Evolutionary conservation across 2,797 vertebrate genomes (phyloP).

Genomic region (Sebastes baramenuke): DNA sequence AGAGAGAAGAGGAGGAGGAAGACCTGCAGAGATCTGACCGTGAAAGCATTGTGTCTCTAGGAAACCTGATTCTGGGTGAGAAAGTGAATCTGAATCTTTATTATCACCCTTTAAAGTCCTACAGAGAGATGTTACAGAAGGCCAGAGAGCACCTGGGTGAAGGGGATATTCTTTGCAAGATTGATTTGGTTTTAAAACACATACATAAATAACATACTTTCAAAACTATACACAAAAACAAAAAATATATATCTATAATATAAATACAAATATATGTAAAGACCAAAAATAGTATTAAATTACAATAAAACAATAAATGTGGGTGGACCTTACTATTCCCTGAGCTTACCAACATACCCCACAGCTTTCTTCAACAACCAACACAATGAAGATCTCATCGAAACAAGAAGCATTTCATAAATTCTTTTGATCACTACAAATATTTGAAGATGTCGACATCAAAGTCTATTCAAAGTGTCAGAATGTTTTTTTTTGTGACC

Average conservation of each 20-base stretch:
- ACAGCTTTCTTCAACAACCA: not conserved
- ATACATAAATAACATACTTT: not conserved
- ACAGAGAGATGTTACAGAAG: not conserved
- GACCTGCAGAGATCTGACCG: slow-evolving; percentile 24
- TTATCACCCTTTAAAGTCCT: not conserved
- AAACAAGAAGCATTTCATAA: too few relatives aligned
- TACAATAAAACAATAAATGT: not conserved
- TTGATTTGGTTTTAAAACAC: not conserved
- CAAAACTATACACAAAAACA: not conserved
- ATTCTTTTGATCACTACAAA: not conserved
- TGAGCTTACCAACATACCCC: not conserved
- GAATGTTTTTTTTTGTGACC: not conserved
- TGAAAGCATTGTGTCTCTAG: slow-evolving; percentile 20
- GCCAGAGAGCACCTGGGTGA: not conserved
- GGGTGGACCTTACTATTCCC: not conserved
- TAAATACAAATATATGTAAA: not conserved
- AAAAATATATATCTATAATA: too few relatives aligned
- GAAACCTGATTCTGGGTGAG: slow-evolving; percentile 48
- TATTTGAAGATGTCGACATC: not conserved
- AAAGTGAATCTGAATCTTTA: not conserved
- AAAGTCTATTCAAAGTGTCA: not conserved
- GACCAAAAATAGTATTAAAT: not conserved
- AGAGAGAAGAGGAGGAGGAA: slow-evolving; percentile 3
- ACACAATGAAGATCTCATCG: too few relatives aligned
- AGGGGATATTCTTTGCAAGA: not conserved